A percentile compares a stretch with the other conserved stretches of the same genome.
phyloP scores from a whole-genome alignment of 2,888 invertebrate genomes.

The Drosophila antonietae region DNA sequence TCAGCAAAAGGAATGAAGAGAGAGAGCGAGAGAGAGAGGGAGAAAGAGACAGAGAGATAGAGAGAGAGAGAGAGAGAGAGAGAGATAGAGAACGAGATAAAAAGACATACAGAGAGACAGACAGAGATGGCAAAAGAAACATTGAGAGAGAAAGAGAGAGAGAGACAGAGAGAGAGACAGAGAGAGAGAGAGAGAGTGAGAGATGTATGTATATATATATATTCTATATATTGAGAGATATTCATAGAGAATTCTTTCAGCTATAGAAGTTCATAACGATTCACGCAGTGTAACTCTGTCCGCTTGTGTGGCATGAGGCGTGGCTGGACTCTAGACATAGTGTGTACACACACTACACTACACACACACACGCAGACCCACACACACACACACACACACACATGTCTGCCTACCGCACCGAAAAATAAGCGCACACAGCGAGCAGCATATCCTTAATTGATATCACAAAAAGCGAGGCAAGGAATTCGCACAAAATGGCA shows the following conservation, averaged over 20 bases:
- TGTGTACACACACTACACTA: constrained; percentile 17
- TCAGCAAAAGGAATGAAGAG: too few species aligned
- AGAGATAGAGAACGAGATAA: too few species aligned
- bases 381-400: not conserved
- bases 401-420: constrained; percentile 46
- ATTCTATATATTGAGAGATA: too few species aligned
- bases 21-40: too few species aligned
- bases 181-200: too few species aligned
- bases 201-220: too few species aligned
- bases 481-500: constrained; percentile 73
- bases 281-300: constrained; percentile 6
- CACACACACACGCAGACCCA: not conserved
- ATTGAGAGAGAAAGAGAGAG: too few species aligned
- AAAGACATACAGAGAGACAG: too few species aligned
- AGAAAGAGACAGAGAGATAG: too few species aligned
- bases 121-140: too few species aligned
- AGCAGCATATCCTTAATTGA: constrained; percentile 82
- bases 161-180: too few species aligned
- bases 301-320: constrained; percentile 46
- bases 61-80: too few species aligned
- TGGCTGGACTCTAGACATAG: constrained; percentile 49
- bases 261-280: not conserved
- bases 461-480: constrained; percentile 79
- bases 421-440: constrained; percentile 54
- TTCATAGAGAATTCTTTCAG: not conserved